Percentiles rank a stretch among this genome's conserved stretches.
phyloP scores from a whole-genome alignment of 1,140 invertebrate genomes.

The Drosophila persimilis region DNA sequence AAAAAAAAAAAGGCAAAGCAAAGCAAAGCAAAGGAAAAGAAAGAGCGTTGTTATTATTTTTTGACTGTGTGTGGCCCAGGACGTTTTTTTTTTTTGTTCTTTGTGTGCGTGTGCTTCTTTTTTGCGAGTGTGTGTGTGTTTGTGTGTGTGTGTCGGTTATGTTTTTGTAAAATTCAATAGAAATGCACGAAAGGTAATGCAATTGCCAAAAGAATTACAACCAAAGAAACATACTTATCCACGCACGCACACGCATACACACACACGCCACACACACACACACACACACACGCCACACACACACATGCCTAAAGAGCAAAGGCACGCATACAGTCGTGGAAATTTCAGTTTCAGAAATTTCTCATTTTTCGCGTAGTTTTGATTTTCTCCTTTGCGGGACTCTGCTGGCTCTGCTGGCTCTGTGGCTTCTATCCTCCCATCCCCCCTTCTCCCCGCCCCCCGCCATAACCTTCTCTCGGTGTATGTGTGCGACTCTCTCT shows the following conservation, averaged over 20 bases:
- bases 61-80: no score
- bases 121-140: conserved; percentile 22
- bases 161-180: conserved; percentile 76
- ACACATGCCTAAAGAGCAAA: not conserved
- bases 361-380: conserved; percentile 74
- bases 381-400: conserved; percentile 50
- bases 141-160: conserved; percentile 21
- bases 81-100: not conserved
- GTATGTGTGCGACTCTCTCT: conserved; percentile 43
- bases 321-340: conserved; percentile 38
- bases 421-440: conserved; percentile 17
- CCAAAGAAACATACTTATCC: conserved; percentile 15
- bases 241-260: no score
- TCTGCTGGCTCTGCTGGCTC: conserved; percentile 62
- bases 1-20: no score
- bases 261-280: not conserved
- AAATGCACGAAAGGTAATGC: conserved; percentile 63
- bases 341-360: conserved; percentile 68
- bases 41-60: no score
- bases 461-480: conserved; percentile 13
- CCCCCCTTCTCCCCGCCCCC: conserved; percentile 37
- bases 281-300: conserved; percentile 21
- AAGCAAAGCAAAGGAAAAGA: no score
- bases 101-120: conserved; percentile 34
- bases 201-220: conserved; percentile 72